A percentile compares a stretch with the other conserved stretches of the same genome.
These are phyloP conservation scores for Syrphus vitripennis DNA, from an alignment of 2,888 invertebrate species.

Conservation along the genomic window DNA sequence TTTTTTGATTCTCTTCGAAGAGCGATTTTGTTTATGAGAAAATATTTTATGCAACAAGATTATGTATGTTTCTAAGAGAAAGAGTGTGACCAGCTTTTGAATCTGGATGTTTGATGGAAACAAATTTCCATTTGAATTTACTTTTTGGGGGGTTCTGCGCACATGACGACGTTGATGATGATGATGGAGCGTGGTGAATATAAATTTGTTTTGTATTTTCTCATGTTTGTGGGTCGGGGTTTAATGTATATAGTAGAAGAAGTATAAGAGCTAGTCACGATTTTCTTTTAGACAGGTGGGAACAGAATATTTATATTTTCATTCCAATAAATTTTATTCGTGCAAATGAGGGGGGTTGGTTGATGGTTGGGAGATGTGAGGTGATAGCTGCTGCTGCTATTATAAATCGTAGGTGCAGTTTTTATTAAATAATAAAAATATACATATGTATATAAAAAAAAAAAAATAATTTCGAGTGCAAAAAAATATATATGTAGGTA, in stretches of 20 bases:
- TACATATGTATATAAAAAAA: background rate
- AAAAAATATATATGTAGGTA: background rate
- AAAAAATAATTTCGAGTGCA: conserved; percentile 1
- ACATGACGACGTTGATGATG: too few relatives aligned
- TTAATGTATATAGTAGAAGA: too few relatives aligned
- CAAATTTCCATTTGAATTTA: background rate
- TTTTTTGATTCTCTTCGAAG: conserved; percentile 40
- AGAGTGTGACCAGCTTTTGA: background rate
- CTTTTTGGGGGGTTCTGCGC: background rate
- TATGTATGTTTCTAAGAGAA: background rate
- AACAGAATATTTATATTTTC: background rate
- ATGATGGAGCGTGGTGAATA: conserved; percentile 23
- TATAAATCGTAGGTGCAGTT: conserved; percentile 21
- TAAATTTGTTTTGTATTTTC: background rate
- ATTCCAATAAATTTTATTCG: background rate
- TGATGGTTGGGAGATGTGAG: background rate
- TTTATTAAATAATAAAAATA: conserved; percentile 17
- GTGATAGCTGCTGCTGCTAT: too few relatives aligned
- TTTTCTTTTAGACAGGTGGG: conserved; percentile 22
- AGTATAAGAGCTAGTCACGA: conserved; percentile 6
- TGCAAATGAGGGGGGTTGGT: too few relatives aligned
- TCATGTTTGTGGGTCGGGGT: background rate
- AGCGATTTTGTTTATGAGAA: conserved; percentile 42
- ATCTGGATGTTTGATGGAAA: too few relatives aligned
- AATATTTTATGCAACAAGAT: conserved; percentile 11